Conservation (phyloP, 1,140 invertebrate genomes). For the Apis laboriosa region DNA sequence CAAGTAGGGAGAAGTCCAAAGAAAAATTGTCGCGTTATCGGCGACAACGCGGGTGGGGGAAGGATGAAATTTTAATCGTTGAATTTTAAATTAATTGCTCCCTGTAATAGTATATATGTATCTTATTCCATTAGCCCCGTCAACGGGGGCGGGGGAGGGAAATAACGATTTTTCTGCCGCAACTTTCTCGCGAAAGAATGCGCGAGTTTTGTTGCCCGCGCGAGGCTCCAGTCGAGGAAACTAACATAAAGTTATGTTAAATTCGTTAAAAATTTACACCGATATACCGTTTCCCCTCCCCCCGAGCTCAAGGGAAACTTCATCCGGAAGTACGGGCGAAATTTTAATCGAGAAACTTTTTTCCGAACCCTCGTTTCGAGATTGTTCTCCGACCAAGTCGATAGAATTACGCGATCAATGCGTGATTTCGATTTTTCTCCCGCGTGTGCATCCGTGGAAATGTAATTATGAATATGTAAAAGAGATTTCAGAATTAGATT, state of each 20-base stretch:
- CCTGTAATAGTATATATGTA: background rate
- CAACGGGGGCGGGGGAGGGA: background rate
- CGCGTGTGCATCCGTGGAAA: no score
- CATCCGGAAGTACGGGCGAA: constrained; percentile 67
- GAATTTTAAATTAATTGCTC: constrained; percentile 22
- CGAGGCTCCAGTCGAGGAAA: constrained; percentile 27
- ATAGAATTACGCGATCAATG: constrained; percentile 27
- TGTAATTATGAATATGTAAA: no score
- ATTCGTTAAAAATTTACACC: constrained; percentile 73
- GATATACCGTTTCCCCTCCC: constrained; percentile 28
- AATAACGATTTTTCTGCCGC: constrained; percentile 24
- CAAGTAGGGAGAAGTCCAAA: background rate
- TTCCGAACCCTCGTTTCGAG: constrained; percentile 46
- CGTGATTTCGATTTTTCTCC: constrained; percentile 7
- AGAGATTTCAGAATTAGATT: no score
- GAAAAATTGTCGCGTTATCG: constrained; percentile 1
- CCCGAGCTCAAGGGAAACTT: constrained; percentile 55
- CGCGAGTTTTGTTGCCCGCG: constrained; percentile 16
- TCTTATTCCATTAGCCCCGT: constrained; percentile 32
- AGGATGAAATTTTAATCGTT: background rate
- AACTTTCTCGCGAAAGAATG: constrained; percentile 32
- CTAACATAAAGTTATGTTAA: constrained; percentile 68
- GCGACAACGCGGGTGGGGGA: background rate
- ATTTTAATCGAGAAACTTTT: constrained; percentile 79
- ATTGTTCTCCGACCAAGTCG: constrained; percentile 53